Base-by-base conservation (phyloP, 2,888 invertebrate genomes). In the Drosophila phalerata region DNA sequence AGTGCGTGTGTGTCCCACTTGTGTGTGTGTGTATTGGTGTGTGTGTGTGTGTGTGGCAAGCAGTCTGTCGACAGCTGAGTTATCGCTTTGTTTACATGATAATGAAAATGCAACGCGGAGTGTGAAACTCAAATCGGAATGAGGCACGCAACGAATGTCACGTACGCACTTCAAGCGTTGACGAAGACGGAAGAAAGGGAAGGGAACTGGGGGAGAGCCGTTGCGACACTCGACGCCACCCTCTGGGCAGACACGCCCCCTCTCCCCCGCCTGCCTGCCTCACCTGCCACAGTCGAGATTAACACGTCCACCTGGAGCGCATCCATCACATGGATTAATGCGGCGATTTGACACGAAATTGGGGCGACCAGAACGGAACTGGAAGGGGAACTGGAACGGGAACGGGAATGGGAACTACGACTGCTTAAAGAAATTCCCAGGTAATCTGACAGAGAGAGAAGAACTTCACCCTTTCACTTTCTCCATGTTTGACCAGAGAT, bases 71-170 rank as follows among this genome's bases (percentile, higher is more conserved):
- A 72, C 79, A 73, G 65, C 75, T 81, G 71, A 87, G 79, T 85
- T 83, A 83, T 79, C 85, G 85, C 88, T 85, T 88, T 88, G 85
- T 81, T 83, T 81, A 88, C 88, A 81, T 71, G 72, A 70, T 71
- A 77, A 71, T 75, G 62, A 84, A 85, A 85, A 69, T 66, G 68
- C 64, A 68, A 45, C 64, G 68, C 57, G 72, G 45, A 22, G 65
- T 65, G 66, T 60, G 64, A 75, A 76, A 58, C 62, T 60, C 58
- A 56, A 63, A 68, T 56, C 56, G 63, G 69, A 47, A 62, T 58
- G 70, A 52, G 63, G 70, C 71, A 78, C 73, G 75, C 79, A 82
- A 85, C 62, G 73, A 61, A 58, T 62, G 81, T 82, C 88, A 85
- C 85, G 88, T 85, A 85, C 85, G 72, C 88, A 83, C 74, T 71